A percentile compares a stretch with the other conserved stretches of the same genome.
These are phyloP conservation scores for Catocala fraxini DNA, from an alignment of 2,888 invertebrate genomes.

Conservation along the genomic window DNA sequence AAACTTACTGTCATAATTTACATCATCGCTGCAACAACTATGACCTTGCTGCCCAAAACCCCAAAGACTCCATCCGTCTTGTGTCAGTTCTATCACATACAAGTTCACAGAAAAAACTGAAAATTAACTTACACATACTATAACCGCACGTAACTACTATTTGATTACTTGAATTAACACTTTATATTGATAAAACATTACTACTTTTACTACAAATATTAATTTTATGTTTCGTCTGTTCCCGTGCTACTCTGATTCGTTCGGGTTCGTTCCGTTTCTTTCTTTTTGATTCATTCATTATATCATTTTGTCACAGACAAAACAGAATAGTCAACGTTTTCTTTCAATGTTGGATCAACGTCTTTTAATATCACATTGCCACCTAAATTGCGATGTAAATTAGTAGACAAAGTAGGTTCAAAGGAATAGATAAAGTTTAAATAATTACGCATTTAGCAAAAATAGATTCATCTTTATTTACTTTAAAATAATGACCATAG, in stretches of 20 bases:
- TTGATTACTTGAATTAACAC: slow-evolving; percentile 25
- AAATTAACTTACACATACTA: slow-evolving; percentile 32
- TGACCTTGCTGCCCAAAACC: slow-evolving; percentile 72
- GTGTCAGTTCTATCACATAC: slow-evolving; percentile 36
- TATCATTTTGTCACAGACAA: slow-evolving; percentile 28
- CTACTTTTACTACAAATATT: slow-evolving; percentile 14
- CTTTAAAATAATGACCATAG: too few species aligned
- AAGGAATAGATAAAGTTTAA: too few species aligned
- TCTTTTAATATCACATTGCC: background rate
- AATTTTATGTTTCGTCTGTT: slow-evolving; percentile 15
- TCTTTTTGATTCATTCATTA: slow-evolving; percentile 7
- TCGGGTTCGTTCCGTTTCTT: slow-evolving; percentile 21
- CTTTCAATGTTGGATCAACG: background rate
- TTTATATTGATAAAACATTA: slow-evolving; percentile 13
- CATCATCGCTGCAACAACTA: slow-evolving; percentile 69
- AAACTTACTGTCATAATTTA: slow-evolving; percentile 77
- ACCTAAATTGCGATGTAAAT: too few species aligned
- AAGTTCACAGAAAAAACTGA: slow-evolving; percentile 34
- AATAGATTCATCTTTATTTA: too few species aligned
- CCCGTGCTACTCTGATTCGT: slow-evolving; percentile 26
- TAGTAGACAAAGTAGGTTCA: too few species aligned
- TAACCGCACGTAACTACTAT: slow-evolving; percentile 16
- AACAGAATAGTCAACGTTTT: background rate
- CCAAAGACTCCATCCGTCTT: slow-evolving; percentile 49
- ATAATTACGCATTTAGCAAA: too few species aligned